Conservation (phyloP, 30 jellyfish, hydroid and myxozoan species). For the Cassiopea xamachana region DNA sequence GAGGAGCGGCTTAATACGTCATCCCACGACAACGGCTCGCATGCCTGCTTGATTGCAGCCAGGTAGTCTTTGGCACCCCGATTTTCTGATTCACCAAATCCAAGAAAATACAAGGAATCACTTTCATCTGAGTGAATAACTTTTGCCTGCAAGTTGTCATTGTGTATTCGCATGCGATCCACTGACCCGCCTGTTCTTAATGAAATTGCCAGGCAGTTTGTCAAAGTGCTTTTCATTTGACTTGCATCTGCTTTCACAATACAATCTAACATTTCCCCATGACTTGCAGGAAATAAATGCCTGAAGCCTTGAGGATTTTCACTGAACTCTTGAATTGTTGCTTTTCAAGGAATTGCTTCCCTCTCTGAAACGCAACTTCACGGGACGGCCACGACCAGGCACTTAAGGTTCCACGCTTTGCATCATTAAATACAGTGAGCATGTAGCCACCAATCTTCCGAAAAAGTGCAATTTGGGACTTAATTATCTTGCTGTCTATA, state of each 20-base stretch:
- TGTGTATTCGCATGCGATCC: slow-evolving; percentile 23
- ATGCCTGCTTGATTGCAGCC: neutral
- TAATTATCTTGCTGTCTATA: neutral
- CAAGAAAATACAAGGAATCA: too few relatives aligned
- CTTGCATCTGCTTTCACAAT: too few relatives aligned
- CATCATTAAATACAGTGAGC: too few relatives aligned
- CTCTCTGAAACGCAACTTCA: neutral
- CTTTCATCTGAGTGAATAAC: slow-evolving; percentile 18
- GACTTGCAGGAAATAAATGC: too few relatives aligned
- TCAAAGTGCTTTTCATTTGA: neutral
- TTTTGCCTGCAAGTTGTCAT: slow-evolving; percentile 17
- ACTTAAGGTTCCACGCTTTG: too few relatives aligned
- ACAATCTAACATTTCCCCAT: too few relatives aligned
- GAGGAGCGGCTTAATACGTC: too few relatives aligned
- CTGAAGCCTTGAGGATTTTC: too few relatives aligned
- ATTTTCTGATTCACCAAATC: too few relatives aligned
- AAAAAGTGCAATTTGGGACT: neutral
- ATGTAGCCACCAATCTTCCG: neutral
- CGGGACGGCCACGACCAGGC: too few relatives aligned
- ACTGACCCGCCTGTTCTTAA: slow-evolving; percentile 15
- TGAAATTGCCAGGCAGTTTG: too few relatives aligned
- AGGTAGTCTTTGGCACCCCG: neutral
- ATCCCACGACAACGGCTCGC: too few relatives aligned
- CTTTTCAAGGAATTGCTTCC: neutral
- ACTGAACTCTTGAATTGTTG: neutral